Percentiles rank a stretch among this genome's conserved stretches.
These are phyloP conservation scores for Bombyx mandarina DNA, from an alignment of 1,140 invertebrate species.

Conservation along the genomic window DNA sequence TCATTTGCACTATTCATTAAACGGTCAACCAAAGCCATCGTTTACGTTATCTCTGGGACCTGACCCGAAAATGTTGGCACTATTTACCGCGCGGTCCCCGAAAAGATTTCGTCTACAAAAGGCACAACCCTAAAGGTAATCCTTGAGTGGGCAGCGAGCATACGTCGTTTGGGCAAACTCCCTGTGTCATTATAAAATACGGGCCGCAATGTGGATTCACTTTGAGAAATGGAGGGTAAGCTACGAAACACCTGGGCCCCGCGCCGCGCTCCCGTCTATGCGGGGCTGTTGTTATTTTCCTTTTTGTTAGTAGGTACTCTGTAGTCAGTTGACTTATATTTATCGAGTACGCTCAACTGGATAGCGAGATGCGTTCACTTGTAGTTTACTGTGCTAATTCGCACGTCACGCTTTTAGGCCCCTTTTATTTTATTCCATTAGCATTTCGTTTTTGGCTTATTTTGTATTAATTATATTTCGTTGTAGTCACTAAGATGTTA, in stretches of 20 bases:
- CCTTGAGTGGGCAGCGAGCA: conserved; percentile 48
- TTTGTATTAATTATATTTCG: no score
- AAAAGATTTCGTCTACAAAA: conserved; percentile 14
- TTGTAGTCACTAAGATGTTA: no score
- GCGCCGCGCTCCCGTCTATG: conserved; percentile 17
- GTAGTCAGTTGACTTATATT: conserved; percentile 36
- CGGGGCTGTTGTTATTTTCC: conserved; percentile 18
- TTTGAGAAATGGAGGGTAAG: conserved; percentile 55
- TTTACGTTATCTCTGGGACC: no score
- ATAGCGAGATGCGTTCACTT: conserved; percentile 5
- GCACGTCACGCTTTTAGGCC: no score
- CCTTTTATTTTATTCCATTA: no score
- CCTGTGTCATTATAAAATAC: conserved; percentile 62
- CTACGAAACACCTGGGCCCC: conserved; percentile 43
- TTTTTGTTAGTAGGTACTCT: conserved; percentile 25
- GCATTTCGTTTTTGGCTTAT: no score
- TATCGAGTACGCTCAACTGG: conserved; percentile 24
- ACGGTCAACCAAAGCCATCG: no score
- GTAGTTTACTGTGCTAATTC: no score
- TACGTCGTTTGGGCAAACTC: conserved; percentile 50
- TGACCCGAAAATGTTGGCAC: no score
- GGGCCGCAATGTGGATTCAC: conserved; percentile 49
- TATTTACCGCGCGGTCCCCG: no score
- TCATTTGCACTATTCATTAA: no score
- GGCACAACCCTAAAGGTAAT: conserved; percentile 38